Evolutionary conservation across 2,888 invertebrate species (phyloP).

Genomic region (Cryptophagus acutangulus): DNA sequence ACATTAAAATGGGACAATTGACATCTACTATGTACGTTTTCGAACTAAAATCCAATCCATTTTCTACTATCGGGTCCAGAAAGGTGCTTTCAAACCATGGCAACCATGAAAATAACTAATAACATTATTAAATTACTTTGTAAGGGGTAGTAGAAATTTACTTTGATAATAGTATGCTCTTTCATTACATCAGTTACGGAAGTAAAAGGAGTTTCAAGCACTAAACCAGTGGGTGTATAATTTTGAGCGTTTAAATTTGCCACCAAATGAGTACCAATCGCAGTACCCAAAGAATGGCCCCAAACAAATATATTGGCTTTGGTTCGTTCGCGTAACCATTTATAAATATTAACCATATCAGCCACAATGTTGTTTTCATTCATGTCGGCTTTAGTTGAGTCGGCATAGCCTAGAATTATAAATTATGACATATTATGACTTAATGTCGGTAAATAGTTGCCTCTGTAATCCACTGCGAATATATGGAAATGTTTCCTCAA

Average conservation of each 20-base stretch:
- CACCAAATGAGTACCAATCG: slow-evolving; percentile 31
- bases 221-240: slow-evolving; percentile 30
- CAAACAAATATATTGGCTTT: slow-evolving; percentile 35
- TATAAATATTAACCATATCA: slow-evolving; percentile 32
- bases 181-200: slow-evolving; percentile 38
- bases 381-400: slow-evolving; percentile 32
- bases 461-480: slow-evolving; percentile 76
- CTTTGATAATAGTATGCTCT: slow-evolving; percentile 31
- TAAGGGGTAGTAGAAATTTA: slow-evolving; percentile 20
- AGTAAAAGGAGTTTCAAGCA: slow-evolving; percentile 40
- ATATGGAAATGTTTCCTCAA: slow-evolving; percentile 70
- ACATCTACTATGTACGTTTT: slow-evolving; percentile 64
- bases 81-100: slow-evolving; percentile 80
- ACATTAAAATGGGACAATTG: slow-evolving; percentile 73
- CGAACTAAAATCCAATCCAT: slow-evolving; percentile 71
- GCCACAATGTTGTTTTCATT: slow-evolving; percentile 30
- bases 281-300: slow-evolving; percentile 39
- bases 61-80: slow-evolving; percentile 66
- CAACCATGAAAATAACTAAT: slow-evolving; percentile 70
- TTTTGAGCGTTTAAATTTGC: slow-evolving; percentile 33
- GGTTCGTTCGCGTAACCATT: slow-evolving; percentile 31
- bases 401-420: slow-evolving; percentile 34
- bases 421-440: neutral
- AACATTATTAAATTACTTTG: slow-evolving; percentile 10
- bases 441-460: slow-evolving; percentile 42